phyloP scores from a whole-genome alignment of 2,888 invertebrate genomes.

The Electrophaes corylata region DNA sequence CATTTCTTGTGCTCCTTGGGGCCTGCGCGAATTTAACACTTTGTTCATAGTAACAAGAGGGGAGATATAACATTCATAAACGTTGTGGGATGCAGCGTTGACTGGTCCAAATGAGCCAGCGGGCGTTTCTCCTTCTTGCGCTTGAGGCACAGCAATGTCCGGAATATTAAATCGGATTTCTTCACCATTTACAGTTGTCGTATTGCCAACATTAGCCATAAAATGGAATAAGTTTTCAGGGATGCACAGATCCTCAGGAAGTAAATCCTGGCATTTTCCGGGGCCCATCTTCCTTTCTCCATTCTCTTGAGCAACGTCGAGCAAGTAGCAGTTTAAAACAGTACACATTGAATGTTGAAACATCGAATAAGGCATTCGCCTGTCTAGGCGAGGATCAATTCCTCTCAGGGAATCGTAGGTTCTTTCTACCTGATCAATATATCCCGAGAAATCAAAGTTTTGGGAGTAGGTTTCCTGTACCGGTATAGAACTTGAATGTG shows the following conservation, averaged over 20 bases:
- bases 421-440: conserved; percentile 38
- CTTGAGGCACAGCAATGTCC: conserved; percentile 29
- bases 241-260: conserved; percentile 37
- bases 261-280: conserved; percentile 31
- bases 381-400: conserved; percentile 38
- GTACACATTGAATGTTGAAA: conserved; percentile 42
- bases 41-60: conserved; percentile 31
- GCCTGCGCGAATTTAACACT: conserved; percentile 17
- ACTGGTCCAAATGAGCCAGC: conserved; percentile 18
- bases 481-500: conserved; percentile 39
- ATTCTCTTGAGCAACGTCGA: conserved; percentile 35
- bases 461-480: conserved; percentile 40
- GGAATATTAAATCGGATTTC: conserved; percentile 36
- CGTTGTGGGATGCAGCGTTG: conserved; percentile 15
- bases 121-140: conserved; percentile 20
- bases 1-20: background rate
- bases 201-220: conserved; percentile 34
- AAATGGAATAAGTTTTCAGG: conserved; percentile 37
- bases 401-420: conserved; percentile 41
- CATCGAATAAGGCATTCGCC: conserved; percentile 40
- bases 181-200: conserved; percentile 34
- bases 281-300: conserved; percentile 33
- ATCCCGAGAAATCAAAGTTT: conserved; percentile 41
- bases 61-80: conserved; percentile 26
- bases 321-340: conserved; percentile 33